phyloP scores from a whole-genome alignment of 2,113 vertebrate species.

The Oryzias javanicus region DNA sequence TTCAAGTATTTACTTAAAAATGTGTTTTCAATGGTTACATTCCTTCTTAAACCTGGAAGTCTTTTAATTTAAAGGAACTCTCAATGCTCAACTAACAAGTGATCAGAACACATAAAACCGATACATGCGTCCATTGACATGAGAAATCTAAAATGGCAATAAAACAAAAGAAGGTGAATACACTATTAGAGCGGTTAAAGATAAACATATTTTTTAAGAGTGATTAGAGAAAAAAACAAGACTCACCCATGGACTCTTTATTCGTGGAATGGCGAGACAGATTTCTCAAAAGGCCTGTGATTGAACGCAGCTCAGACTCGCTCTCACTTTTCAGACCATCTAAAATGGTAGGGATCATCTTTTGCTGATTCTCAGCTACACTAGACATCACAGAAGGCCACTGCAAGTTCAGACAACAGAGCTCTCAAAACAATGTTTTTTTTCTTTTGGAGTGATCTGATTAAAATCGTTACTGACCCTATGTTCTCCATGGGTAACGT shows the following conservation, averaged over 20 bases:
- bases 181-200: neutral
- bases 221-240: slow-evolving; percentile 28
- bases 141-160: too few relatives aligned
- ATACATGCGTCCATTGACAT: too few relatives aligned
- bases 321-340: slow-evolving; percentile 81
- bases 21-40: too few relatives aligned
- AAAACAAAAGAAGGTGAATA: neutral
- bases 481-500: slow-evolving; percentile 90
- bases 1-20: too few relatives aligned
- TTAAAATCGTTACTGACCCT: slow-evolving; percentile 71
- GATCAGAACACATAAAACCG: too few relatives aligned
- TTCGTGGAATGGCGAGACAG: slow-evolving; percentile 85
- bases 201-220: neutral
- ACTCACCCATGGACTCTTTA: slow-evolving; percentile 90
- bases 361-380: slow-evolving; percentile 87
- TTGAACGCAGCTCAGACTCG: slow-evolving; percentile 86
- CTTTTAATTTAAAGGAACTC: too few relatives aligned
- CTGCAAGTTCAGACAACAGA: slow-evolving; percentile 61
- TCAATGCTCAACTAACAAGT: too few relatives aligned
- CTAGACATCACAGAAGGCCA: slow-evolving; percentile 87
- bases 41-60: too few relatives aligned
- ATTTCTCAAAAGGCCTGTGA: slow-evolving; percentile 91
- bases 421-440: neutral
- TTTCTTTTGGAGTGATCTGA: neutral
- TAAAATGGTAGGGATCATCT: slow-evolving; percentile 83